These are phyloP conservation scores for Hippocampus abdominalis DNA, from an alignment of 2,113 vertebrate species.

Conservation along the genomic window DNA sequence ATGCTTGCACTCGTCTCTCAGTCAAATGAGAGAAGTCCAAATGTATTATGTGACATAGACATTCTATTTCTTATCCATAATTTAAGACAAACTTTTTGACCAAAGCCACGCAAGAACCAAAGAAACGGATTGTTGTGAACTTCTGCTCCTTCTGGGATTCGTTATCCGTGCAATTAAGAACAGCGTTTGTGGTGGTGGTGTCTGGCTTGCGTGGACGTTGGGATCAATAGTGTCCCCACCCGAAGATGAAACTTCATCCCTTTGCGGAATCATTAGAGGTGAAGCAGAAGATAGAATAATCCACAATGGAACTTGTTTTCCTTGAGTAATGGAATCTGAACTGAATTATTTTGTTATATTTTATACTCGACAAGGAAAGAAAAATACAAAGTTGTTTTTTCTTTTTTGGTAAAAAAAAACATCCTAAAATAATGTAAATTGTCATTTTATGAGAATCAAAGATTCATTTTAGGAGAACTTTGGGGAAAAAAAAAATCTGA, in stretches of 20 bases:
- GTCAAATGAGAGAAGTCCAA: neutral
- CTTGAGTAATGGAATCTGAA: no score
- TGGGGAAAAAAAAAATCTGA: no score
- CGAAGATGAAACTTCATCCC: neutral
- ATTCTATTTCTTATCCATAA: slow-evolving; percentile 21
- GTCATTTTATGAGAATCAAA: no score
- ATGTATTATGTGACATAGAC: neutral
- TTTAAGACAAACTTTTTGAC: slow-evolving; percentile 23
- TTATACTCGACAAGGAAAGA: no score
- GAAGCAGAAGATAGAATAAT: neutral
- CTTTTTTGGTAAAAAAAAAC: no score
- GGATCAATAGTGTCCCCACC: no score
- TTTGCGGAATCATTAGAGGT: neutral
- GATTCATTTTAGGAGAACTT: no score
- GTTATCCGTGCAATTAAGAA: slow-evolving; percentile 12
- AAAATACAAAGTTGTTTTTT: no score
- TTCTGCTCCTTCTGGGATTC: slow-evolving; percentile 14
- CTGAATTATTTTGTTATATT: no score
- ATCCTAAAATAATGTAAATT: no score
- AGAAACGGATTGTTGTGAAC: neutral
- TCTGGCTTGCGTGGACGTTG: neutral
- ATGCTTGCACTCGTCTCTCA: neutral
- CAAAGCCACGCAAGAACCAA: neutral
- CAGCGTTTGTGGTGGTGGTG: slow-evolving; percentile 2
- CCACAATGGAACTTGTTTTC: no score